Percentiles rank a stretch among this genome's conserved stretches.
These are phyloP conservation scores for Camelus dromedarius DNA, from an alignment of 2,113 vertebrate genomes.

Conservation along the genomic window DNA sequence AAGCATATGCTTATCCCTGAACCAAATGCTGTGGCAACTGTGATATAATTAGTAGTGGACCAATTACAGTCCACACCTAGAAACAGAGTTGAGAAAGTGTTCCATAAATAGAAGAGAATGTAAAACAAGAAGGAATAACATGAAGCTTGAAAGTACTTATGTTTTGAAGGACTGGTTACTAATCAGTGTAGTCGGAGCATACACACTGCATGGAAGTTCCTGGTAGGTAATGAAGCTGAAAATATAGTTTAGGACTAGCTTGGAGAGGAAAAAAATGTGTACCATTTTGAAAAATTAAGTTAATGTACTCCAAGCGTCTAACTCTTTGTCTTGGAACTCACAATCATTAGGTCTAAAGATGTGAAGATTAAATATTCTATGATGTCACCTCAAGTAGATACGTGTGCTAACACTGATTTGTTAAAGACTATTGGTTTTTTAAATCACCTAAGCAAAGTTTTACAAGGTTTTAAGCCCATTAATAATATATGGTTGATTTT, in stretches of 20 bases:
- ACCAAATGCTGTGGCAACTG: background rate
- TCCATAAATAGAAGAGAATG: background rate
- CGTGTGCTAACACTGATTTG: background rate
- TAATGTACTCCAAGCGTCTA: background rate
- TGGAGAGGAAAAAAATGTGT: background rate
- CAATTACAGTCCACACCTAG: background rate
- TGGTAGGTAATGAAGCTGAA: background rate
- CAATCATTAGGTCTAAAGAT: background rate
- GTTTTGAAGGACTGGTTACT: background rate
- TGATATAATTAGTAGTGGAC: background rate
- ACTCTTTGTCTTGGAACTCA: background rate
- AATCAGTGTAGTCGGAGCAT: background rate
- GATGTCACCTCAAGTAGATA: background rate
- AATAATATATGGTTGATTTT: background rate
- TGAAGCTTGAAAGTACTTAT: background rate
- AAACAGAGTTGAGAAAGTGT: background rate
- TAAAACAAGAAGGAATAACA: background rate
- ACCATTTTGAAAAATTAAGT: background rate
- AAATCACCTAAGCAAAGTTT: background rate
- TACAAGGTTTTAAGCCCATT: background rate
- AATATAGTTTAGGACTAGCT: background rate
- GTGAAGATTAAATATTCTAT: background rate
- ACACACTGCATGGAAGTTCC: background rate
- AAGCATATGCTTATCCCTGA: background rate
- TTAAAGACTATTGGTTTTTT: background rate